Evolutionary conservation across 2,888 invertebrate species (phyloP).

Genomic region (Lordiphosa andalusiaca): DNA sequence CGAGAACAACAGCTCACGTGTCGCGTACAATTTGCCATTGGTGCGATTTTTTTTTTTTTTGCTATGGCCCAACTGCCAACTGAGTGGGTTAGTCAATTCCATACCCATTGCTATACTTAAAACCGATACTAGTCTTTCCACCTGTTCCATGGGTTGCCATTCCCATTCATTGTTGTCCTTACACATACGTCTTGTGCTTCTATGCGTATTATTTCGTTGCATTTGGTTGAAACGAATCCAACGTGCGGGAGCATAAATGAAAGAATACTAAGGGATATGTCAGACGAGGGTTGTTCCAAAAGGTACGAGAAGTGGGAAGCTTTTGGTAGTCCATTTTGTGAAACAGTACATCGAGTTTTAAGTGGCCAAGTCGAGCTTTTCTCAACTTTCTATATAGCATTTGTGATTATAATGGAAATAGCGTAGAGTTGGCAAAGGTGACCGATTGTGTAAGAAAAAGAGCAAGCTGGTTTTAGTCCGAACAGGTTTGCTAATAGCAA

Average conservation of each 20-base stretch:
- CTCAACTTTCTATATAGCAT: too few species aligned
- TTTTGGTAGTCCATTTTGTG: too few species aligned
- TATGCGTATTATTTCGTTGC: conserved; percentile 59
- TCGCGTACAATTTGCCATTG: conserved; percentile 30
- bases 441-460: too few species aligned
- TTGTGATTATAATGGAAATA: too few species aligned
- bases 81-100: conserved; percentile 5
- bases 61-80: conserved; percentile 13
- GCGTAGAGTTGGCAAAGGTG: too few species aligned
- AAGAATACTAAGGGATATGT: conserved; percentile 30
- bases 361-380: too few species aligned
- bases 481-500: too few species aligned
- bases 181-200: conserved; percentile 25
- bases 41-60: conserved; percentile 1
- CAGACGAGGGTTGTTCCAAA: conserved; percentile 8
- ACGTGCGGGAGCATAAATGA: conserved; percentile 58
- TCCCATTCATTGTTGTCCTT: conserved; percentile 23
- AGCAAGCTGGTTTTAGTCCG: too few species aligned
- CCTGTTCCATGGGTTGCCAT: conserved; percentile 2
- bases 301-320: background rate
- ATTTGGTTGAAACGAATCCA: conserved; percentile 25
- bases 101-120: conserved; percentile 12
- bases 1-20: conserved; percentile 27
- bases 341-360: too few species aligned
- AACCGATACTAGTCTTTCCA: background rate